Percentiles rank a stretch among this genome's conserved stretches.
Conservation (phyloP, 2,113 vertebrate genomes). For the Galeopterus variegatus region DNA sequence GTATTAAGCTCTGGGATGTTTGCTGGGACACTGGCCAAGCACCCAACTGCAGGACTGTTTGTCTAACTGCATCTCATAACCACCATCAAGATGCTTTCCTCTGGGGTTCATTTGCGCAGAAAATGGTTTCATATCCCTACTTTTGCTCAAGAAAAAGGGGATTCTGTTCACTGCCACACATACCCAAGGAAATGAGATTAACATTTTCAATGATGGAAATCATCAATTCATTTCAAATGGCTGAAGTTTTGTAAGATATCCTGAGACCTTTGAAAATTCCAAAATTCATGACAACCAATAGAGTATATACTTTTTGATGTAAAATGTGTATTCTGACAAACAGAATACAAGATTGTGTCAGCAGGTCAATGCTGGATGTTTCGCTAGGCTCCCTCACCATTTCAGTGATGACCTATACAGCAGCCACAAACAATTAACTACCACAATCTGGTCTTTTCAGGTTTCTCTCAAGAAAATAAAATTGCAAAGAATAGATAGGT, state of each 20-base stretch:
- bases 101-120: not conserved
- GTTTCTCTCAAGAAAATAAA: slow-evolving; percentile 50
- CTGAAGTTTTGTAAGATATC: not conserved
- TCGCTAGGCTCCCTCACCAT: not conserved
- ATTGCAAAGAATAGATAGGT: not conserved
- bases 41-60: not conserved
- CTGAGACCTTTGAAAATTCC: not conserved
- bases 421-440: not conserved
- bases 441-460: not conserved
- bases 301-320: not conserved
- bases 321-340: not conserved
- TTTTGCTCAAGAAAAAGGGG: not conserved
- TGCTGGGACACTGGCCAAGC: not conserved
- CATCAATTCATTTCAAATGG: not conserved
- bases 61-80: not conserved
- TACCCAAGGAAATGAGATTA: not conserved
- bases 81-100: not conserved
- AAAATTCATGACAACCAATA: not conserved
- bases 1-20: not conserved
- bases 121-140: not conserved
- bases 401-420: not conserved
- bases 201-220: not conserved
- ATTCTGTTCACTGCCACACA: not conserved
- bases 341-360: not conserved
- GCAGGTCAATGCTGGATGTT: fast-evolving